These are phyloP conservation scores for Lethrus apterus DNA, from an alignment of 1,140 invertebrate species.

Conservation along the genomic window DNA sequence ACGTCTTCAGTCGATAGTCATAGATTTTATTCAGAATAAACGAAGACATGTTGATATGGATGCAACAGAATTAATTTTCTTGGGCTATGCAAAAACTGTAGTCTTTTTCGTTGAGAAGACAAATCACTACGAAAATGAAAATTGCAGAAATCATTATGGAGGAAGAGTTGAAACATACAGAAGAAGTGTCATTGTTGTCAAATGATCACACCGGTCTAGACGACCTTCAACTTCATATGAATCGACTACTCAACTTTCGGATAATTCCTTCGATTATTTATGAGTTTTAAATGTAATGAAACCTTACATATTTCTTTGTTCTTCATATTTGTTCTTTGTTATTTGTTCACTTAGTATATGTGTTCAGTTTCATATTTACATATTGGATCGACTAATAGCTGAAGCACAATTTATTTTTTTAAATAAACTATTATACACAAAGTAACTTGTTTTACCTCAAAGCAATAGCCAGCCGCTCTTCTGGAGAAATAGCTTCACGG, in stretches of 20 bases:
- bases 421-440: slow-evolving; percentile 3
- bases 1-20: no score
- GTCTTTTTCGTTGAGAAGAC: slow-evolving; percentile 9
- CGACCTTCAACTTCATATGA: not conserved
- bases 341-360: not conserved
- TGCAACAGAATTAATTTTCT: slow-evolving; percentile 8
- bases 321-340: no score
- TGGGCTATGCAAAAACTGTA: slow-evolving; percentile 16
- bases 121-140: slow-evolving; percentile 12
- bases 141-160: slow-evolving; percentile 17
- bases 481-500: slow-evolving; percentile 17
- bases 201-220: not conserved
- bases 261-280: not conserved
- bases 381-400: no score
- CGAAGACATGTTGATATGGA: no score
- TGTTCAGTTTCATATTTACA: not conserved
- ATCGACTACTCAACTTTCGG: not conserved
- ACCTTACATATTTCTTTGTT: not conserved
- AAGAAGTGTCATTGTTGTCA: slow-evolving; percentile 10
- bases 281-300: not conserved
- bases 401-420: not conserved
- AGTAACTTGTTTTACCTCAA: slow-evolving; percentile 17
- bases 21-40: no score
- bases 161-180: slow-evolving; percentile 12
- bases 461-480: slow-evolving; percentile 17